These are phyloP conservation scores for Chaetodon auriga DNA, from an alignment of 2,113 vertebrate species.

Conservation along the genomic window DNA sequence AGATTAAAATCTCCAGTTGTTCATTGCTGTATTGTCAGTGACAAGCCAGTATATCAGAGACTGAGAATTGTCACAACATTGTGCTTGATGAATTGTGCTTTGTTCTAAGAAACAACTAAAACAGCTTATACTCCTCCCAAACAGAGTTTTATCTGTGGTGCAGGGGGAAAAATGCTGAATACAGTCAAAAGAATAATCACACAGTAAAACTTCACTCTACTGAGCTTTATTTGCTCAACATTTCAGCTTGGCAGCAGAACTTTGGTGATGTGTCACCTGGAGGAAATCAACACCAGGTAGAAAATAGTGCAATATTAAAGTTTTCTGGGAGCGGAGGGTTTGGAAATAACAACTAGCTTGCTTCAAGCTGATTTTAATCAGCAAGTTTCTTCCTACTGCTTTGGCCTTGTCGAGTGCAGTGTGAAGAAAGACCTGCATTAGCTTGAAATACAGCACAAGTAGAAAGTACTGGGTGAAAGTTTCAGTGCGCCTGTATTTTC, in stretches of 20 bases:
- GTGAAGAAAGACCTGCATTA: not conserved
- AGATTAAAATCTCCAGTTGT: slow-evolving; percentile 24
- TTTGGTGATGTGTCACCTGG: slow-evolving; percentile 10
- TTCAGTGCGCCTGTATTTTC: not conserved
- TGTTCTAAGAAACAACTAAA: slow-evolving; percentile 43
- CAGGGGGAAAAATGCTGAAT: not conserved
- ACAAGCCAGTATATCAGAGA: slow-evolving; percentile 33
- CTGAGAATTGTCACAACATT: slow-evolving; percentile 39
- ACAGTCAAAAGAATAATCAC: slow-evolving; percentile 28
- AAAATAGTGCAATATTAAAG: slow-evolving; percentile 4
- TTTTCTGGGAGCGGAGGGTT: slow-evolving; percentile 3
- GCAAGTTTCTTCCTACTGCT: not conserved
- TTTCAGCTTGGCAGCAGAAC: slow-evolving; percentile 7
- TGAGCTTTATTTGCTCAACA: slow-evolving; percentile 23
- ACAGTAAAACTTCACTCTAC: slow-evolving; percentile 24
- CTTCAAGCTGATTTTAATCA: slow-evolving; percentile 10
- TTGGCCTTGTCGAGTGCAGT: not conserved
- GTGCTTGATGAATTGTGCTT: slow-evolving; percentile 43
- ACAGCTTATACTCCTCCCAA: slow-evolving; percentile 27
- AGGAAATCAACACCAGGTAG: slow-evolving; percentile 8
- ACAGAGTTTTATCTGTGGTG: slow-evolving; percentile 28
- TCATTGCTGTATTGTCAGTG: slow-evolving; percentile 39
- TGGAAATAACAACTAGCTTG: not conserved
- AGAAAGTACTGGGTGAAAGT: not conserved
- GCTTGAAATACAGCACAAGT: not conserved